Conservation (phyloP, 2,113 vertebrate genomes). For the Menura novaehollandiae region DNA sequence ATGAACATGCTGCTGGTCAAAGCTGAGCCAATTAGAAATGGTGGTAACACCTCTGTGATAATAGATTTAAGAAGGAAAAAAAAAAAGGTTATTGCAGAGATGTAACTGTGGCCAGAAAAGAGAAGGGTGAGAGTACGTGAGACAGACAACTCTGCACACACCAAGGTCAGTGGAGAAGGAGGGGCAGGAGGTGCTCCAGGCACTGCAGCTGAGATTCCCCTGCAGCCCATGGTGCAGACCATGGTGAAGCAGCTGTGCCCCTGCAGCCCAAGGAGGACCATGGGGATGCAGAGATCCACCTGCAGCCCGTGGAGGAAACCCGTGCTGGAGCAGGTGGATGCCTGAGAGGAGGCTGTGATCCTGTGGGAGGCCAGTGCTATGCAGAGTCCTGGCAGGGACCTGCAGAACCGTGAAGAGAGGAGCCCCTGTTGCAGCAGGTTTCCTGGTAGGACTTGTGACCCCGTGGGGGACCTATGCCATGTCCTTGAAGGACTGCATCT, state of each 20-base stretch:
- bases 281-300: not conserved
- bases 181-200: not conserved
- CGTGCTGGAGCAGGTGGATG: accelerated
- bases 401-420: not conserved
- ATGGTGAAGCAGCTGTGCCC: not conserved
- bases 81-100: not conserved
- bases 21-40: not conserved
- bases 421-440: not conserved
- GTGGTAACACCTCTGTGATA: not conserved
- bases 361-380: accelerated
- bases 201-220: not conserved
- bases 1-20: not conserved
- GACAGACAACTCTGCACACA: not conserved
- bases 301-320: not conserved
- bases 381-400: not conserved
- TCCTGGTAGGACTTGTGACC: not conserved
- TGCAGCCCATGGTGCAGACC: not conserved
- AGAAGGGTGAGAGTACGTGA: not conserved
- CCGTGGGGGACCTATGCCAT: accelerated
- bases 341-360: too few relatives aligned
- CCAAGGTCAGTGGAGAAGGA: not conserved
- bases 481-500: accelerated
- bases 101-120: not conserved
- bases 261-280: not conserved
- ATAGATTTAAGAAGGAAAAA: not conserved